Base-by-base conservation (phyloP, 23 tunicate species). In the Ciona savignyi region DNA sequence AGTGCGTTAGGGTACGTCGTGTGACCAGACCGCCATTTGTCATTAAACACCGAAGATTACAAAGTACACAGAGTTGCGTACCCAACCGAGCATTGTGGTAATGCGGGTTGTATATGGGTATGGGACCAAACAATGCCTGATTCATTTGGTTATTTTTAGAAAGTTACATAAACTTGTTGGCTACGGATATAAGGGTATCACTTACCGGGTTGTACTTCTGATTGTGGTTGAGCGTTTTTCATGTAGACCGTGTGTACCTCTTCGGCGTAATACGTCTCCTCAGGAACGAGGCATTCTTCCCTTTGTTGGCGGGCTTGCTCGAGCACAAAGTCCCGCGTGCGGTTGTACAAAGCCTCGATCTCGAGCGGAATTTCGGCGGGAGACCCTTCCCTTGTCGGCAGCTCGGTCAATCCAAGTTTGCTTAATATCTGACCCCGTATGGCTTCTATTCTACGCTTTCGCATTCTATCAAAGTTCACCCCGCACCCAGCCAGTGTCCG, bases 391-490 rank as follows among this genome's bases (percentile, higher is more conserved):
- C 74, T 71, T 27, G 56, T 70, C 56, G 97, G 97, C 15, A 91
- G 70, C 63, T 91, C 75, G 6, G 84, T 84, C 65, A 91, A 34
- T 2, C 97, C 97, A 33, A 91, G 61, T 49, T 91, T 91, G 69
- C 97, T 91, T n/a, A 91, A 73, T 25, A 91, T 91, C 64, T 91
- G 97, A 21, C 97, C 97, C 0, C 91, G 76, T n/a, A 91, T 80
- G 29, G 97, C 97, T 65, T 91, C 91, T 15, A 91, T 77, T 0
- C 97, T 81, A 0, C 97, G 82, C 35, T 82, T 77, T 34, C 70
- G 74, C 97, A 91, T 91, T 76, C 84, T 91, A n/a, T 91, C 86
- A 49, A 85, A 84, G 72, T 84, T 72, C 11, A 85, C 86, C 19
- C 91, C 91, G 51, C 97, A 91, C 15, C 83, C 86, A 6, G 84